These are phyloP conservation scores for Vidua macroura DNA, from an alignment of 2,113 vertebrate genomes.

Conservation along the genomic window DNA sequence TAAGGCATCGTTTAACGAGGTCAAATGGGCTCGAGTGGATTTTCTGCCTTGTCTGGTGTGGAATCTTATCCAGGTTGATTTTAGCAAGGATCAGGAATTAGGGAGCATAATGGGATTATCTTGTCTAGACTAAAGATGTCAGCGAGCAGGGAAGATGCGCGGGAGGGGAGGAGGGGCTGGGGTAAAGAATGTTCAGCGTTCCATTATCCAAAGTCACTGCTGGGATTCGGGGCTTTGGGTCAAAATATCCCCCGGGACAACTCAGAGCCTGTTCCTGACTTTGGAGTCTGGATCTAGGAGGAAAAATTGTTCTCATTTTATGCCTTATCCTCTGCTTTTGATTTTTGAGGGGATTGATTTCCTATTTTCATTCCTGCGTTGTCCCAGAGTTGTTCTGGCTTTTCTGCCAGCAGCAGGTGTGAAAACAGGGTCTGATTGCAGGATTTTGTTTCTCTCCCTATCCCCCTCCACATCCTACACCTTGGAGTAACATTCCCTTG, in stretches of 20 bases:
- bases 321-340: not conserved
- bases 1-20: not conserved
- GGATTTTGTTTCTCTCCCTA: not conserved
- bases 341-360: not conserved
- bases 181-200: accelerated
- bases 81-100: not conserved
- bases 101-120: not conserved
- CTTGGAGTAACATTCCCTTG: not conserved
- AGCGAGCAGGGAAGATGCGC: not conserved
- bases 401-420: not conserved
- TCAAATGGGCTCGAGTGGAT: not conserved
- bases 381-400: not conserved
- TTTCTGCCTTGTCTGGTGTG: not conserved
- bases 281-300: not conserved
- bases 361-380: accelerated
- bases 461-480: not conserved
- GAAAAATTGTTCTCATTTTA: accelerated
- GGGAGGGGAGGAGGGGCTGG: not conserved
- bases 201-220: not conserved
- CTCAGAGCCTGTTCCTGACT: not conserved
- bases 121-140: not conserved
- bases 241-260: not conserved
- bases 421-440: accelerated
- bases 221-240: not conserved
- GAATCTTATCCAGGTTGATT: not conserved